phyloP scores from a whole-genome alignment of 1,140 invertebrate species.

The Pachypsylla venusta region DNA sequence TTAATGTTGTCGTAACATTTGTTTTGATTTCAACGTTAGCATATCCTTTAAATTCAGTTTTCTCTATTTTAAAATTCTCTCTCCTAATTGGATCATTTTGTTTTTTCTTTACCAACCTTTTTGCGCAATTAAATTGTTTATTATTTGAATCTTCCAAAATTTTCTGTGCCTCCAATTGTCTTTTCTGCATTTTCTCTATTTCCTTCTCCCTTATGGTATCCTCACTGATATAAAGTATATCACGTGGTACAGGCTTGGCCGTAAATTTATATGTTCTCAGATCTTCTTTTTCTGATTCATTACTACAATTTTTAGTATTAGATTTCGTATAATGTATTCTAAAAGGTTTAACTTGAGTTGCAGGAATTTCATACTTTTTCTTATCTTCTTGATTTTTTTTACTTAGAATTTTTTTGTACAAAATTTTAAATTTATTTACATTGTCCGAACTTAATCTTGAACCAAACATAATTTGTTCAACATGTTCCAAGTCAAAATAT shows the following conservation, averaged over 20 bases:
- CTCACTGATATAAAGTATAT: neutral
- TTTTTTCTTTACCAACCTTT: neutral
- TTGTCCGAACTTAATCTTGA: too few species aligned
- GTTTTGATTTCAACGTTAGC: neutral
- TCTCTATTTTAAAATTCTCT: neutral
- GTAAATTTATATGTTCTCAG: neutral
- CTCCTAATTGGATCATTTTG: neutral
- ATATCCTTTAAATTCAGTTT: neutral
- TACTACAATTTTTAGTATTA: neutral
- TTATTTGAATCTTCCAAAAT: neutral
- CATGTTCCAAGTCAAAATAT: too few species aligned
- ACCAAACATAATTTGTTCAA: too few species aligned
- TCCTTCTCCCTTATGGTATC: neutral
- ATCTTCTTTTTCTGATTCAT: neutral
- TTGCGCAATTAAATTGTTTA: neutral
- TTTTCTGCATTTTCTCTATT: neutral
- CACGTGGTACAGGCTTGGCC: neutral
- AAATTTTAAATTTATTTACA: too few species aligned
- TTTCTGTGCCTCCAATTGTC: neutral
- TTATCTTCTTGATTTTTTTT: neutral
- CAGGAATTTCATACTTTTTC: neutral
- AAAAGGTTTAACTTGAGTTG: neutral
- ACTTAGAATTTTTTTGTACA: too few species aligned
- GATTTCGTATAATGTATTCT: neutral
- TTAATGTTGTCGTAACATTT: neutral